These are phyloP conservation scores for Linnaemya tessellans DNA, from an alignment of 2,888 invertebrate species.

Conservation along the genomic window DNA sequence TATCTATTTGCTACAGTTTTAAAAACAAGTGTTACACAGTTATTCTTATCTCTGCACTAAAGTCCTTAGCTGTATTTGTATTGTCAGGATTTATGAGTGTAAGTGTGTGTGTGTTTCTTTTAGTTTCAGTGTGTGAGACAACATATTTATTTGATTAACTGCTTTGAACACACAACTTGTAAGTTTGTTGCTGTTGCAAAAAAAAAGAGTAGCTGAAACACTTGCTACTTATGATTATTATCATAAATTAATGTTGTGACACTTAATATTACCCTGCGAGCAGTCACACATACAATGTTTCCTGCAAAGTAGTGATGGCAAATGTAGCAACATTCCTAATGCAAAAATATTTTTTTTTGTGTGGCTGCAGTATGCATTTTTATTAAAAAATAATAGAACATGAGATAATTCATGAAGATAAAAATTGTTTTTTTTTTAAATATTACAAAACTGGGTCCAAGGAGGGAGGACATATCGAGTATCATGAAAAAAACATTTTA, in stretches of 20 bases:
- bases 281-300: conserved; percentile 58
- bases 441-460: too few species aligned
- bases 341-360: background rate
- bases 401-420: too few species aligned
- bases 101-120: background rate
- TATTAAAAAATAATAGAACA: too few species aligned
- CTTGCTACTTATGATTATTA: conserved; percentile 73
- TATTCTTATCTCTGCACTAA: conserved; percentile 45
- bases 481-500: too few species aligned
- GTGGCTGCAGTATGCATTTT: too few species aligned
- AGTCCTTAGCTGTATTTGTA: conserved; percentile 34
- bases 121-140: conserved; percentile 36
- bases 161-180: conserved; percentile 67
- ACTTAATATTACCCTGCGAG: conserved; percentile 71
- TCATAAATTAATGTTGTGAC: conserved; percentile 73
- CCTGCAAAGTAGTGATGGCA: background rate
- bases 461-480: too few species aligned
- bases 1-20: conserved; percentile 54
- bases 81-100: conserved; percentile 26
- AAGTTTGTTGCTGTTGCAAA: conserved; percentile 69
- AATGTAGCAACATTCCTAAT: conserved; percentile 3
- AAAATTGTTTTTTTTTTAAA: too few species aligned
- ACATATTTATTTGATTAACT: conserved; percentile 76
- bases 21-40: conserved; percentile 70
- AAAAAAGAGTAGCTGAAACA: conserved; percentile 68